Percentiles rank a stretch among this genome's conserved stretches.
Conservation (phyloP, 2,888 invertebrate genomes). For the Listrodromus nycthemerus region DNA sequence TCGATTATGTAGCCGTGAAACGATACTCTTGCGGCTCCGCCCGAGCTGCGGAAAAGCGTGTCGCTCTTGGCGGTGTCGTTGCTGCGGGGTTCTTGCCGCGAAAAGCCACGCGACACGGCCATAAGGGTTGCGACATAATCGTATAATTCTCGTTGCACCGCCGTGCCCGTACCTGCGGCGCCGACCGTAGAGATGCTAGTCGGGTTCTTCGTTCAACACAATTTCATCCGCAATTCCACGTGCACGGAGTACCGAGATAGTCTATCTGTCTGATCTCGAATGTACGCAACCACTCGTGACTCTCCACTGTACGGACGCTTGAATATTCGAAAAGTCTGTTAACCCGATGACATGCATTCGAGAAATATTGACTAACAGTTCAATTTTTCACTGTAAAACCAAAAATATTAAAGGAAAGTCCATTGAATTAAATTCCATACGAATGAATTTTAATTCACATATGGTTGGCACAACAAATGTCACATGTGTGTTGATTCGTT, state of each 20-base stretch:
- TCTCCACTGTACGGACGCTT: background rate
- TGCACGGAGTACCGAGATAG: background rate
- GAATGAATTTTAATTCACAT: too few species aligned
- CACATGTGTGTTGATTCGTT: too few species aligned
- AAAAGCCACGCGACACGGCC: slow-evolving; percentile 21
- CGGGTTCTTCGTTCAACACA: background rate
- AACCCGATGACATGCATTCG: too few species aligned
- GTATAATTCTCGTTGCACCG: slow-evolving; percentile 35
- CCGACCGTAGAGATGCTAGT: background rate
- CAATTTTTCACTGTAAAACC: too few species aligned
- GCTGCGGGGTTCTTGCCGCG: background rate
- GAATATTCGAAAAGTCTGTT: too few species aligned
- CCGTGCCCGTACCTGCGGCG: background rate
- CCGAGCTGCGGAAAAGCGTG: slow-evolving; percentile 3
- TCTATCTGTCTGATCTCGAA: background rate
- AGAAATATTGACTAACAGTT: too few species aligned
- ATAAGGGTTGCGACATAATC: slow-evolving; percentile 47
- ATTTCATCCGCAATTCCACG: background rate
- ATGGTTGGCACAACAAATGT: too few species aligned
- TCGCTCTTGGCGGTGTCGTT: background rate
- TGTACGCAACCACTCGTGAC: background rate
- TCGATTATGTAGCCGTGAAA: slow-evolving; percentile 49
- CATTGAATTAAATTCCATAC: too few species aligned
- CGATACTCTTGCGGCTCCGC: slow-evolving; percentile 30
- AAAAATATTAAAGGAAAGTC: too few species aligned